A percentile compares a stretch with the other conserved stretches of the same genome.
These are phyloP conservation scores for Ptilonorhynchus violaceus DNA, from an alignment of 2,113 vertebrate species.

Conservation along the genomic window DNA sequence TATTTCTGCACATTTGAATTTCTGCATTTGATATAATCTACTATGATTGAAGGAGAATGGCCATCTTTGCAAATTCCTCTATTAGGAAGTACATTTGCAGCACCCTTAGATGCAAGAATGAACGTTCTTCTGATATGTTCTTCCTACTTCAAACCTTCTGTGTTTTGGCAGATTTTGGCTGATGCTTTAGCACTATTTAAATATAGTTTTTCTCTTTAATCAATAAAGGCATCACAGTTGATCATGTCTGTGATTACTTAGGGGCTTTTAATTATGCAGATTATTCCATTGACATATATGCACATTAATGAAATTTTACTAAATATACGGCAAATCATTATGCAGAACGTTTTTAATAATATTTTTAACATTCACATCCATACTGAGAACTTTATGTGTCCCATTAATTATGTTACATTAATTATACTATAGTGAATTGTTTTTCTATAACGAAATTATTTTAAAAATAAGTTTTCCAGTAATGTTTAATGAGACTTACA, in stretches of 20 bases:
- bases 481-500: background rate
- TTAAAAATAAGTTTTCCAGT: background rate
- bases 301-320: conserved; percentile 48
- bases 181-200: background rate
- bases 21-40: background rate
- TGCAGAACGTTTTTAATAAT: background rate
- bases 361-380: conserved; percentile 26
- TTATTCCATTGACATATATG: conserved; percentile 39
- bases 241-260: conserved; percentile 30
- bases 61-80: background rate
- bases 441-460: conserved; percentile 13
- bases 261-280: conserved; percentile 33
- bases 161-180: background rate
- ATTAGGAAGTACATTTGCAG: background rate
- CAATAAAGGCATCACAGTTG: background rate
- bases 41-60: background rate
- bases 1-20: background rate
- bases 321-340: conserved; percentile 46
- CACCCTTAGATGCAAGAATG: background rate
- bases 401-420: conserved; percentile 46
- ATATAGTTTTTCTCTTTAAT: conserved; percentile 4
- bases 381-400: background rate
- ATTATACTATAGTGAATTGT: conserved; percentile 2
- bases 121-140: background rate
- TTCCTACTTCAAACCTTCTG: background rate